Percentiles rank a stretch among this genome's conserved stretches.
These are phyloP conservation scores for Oreochromis grahami DNA, from an alignment of 2,797 vertebrate species.

Conservation along the genomic window DNA sequence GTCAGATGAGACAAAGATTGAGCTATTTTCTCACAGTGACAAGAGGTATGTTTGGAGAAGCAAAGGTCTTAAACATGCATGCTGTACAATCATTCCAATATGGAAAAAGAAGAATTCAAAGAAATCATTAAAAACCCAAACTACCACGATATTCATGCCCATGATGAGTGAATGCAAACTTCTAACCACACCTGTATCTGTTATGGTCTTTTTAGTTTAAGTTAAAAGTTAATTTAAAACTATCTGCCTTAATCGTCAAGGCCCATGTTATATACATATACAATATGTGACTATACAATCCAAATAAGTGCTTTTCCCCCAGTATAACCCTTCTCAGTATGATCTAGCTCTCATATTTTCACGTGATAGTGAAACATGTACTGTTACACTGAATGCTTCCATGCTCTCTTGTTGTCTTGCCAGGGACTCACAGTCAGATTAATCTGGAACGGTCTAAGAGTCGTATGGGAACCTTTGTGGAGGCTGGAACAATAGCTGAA, in stretches of 20 bases:
- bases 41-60: no score
- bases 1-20: no score
- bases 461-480: conserved; percentile 74
- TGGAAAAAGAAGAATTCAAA: not conserved
- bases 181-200: not conserved
- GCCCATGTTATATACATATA: not conserved
- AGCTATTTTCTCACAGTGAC: no score
- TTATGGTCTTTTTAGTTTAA: not conserved
- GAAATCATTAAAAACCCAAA: not conserved
- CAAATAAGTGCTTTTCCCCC: not conserved
- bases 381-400: not conserved
- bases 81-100: not conserved
- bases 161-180: not conserved
- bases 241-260: not conserved
- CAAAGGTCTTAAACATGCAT: not conserved
- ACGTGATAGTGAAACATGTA: not conserved
- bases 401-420: not conserved
- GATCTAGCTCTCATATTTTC: not conserved
- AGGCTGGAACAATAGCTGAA: conserved; percentile 51
- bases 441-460: conserved; percentile 75
- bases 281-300: not conserved
- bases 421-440: conserved; percentile 76
- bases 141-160: not conserved
- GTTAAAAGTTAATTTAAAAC: not conserved
- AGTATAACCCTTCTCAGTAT: not conserved